A percentile compares a stretch with the other conserved stretches of the same genome.
These are phyloP conservation scores for Plectropomus leopardus DNA, from an alignment of 2,113 vertebrate species.

Conservation along the genomic window DNA sequence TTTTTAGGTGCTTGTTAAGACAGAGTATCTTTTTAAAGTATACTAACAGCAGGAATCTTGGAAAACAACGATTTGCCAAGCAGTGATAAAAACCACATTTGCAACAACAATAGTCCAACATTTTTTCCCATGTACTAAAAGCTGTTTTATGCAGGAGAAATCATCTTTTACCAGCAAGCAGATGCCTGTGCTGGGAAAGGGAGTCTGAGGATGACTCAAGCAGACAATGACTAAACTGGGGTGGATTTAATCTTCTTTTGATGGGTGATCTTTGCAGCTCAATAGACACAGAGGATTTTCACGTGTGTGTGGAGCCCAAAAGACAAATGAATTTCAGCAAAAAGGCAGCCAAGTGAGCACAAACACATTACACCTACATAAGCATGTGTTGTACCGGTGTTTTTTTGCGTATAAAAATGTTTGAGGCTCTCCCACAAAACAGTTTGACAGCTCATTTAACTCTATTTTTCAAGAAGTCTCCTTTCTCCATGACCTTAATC, in stretches of 20 bases:
- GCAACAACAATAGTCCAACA: conserved; percentile 48
- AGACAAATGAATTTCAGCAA: neutral
- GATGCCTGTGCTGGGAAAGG: conserved; percentile 63
- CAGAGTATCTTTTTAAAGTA: conserved; percentile 29
- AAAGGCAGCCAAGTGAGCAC: conserved; percentile 13
- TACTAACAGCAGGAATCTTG: conserved; percentile 35
- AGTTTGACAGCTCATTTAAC: conserved; percentile 25
- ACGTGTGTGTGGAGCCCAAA: conserved; percentile 18
- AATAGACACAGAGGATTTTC: conserved; percentile 26
- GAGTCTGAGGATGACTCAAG: conserved; percentile 62
- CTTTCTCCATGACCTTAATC: conserved; percentile 52
- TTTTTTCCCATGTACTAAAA: conserved; percentile 61
- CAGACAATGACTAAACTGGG: conserved; percentile 33
- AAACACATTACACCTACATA: conserved; percentile 11
- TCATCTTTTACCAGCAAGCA: conserved; percentile 61
- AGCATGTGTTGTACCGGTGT: neutral
- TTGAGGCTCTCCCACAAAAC: neutral
- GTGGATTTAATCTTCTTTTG: conserved; percentile 31
- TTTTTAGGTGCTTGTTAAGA: conserved; percentile 25
- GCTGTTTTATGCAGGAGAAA: conserved; percentile 57
- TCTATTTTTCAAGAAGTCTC: conserved; percentile 27
- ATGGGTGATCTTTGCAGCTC: conserved; percentile 13
- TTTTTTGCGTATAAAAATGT: conserved; percentile 1
- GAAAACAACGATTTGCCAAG: conserved; percentile 47
- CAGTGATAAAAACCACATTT: conserved; percentile 64